Base-by-base conservation (phyloP, 2,888 invertebrate species). In the Pachycephus smyrnensis region DNA sequence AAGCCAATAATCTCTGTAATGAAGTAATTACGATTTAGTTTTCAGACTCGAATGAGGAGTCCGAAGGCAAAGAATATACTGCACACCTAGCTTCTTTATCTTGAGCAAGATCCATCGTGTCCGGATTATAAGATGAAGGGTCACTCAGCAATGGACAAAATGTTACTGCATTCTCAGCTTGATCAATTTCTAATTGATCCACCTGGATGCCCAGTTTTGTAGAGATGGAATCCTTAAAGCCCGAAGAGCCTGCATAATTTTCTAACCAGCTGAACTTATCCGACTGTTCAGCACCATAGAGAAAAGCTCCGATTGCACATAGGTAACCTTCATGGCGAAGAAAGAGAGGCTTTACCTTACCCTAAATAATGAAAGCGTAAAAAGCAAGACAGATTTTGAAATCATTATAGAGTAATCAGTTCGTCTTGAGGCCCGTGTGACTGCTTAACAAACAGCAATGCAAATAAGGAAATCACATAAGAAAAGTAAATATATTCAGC, bases 41-140 rank as follows among this genome's bases (percentile, higher is more conserved):
- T 77, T 55, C 31, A 55, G 55, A 2, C 55, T 23, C 1, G 55
- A 23, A 2, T 23, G 23, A 55, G 6, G 9, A 9, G 55, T 15
- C 55, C 23, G 9, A 23, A 9, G 9, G 23, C 15, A 55, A 55
- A 55, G 9, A 9, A 55, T 55, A 55, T 23, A 55, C 9, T 55
- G 0, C 55, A 55, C 93, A 94, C 90, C 97, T 94, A 23, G 98
- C 98, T 89, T 96, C 96, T 83, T 94, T 93, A 91, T 99, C 98
- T 86, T 94, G 94, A 80, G 96, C 94, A 79, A 99, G 94, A 92
- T 99, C 98, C 83, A 98, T 95, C 40, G 98, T 97, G 91, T 99
- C 99, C 1, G 99, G 98, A 90, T 94, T 94, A 93, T 99, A 99
- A 88, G 94, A 94, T 84, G 94, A 93, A 77, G 96, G 95, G 92